Base-by-base conservation (phyloP, 2,797 vertebrate species). In the Anas bernieri region DNA sequence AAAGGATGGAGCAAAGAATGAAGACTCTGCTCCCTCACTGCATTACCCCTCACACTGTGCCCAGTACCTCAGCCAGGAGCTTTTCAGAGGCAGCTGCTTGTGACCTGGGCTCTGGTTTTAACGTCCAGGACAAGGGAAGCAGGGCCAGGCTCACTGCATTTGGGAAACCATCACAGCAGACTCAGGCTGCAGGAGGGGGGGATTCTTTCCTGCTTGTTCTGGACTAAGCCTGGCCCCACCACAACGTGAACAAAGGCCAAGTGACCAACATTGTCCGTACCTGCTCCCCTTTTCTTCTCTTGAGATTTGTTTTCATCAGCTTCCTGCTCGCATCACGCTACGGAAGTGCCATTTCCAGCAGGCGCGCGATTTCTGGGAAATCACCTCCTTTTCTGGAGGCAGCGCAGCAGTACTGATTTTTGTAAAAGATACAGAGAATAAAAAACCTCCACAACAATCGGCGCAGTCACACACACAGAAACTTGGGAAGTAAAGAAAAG, bases 1-100 rank as follows among this genome's bases (percentile, higher is more conserved):
- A 93, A 94, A 89, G 91, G 88, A 85, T 76, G 73, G 54, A 66
- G 88, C 69, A 77, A 64, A 28, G 61, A 62, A 54, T 41, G 33
- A 87, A 33, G 58, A 61, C 72, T 31, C 67, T 69, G 66, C 33
- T 66, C 76, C n/a, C 91, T 58, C 23, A 6, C 31, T 35, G 26
- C 13, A 50, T 69, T 35, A 46, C 11, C 25, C 75, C 76, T 56
- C 59, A 11, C 55, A 7, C 50, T 1, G 14, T 90, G 63, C 62
- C 52, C 69, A 88, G 7, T 5, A 2, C 23, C 17, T 30, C 52
- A 48, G 66, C 31, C n/a, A 23, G 31, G 41, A 31, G 46, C 28
- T 66, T 55, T 45, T 55, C 62, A 59, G 43, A 74, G 48, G 64
- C 43, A 74, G 74, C 45, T 66, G 20, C 72, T 54, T 26, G 43